Conservation (phyloP, 2,797 vertebrate species). For the Gallinago solitaria region DNA sequence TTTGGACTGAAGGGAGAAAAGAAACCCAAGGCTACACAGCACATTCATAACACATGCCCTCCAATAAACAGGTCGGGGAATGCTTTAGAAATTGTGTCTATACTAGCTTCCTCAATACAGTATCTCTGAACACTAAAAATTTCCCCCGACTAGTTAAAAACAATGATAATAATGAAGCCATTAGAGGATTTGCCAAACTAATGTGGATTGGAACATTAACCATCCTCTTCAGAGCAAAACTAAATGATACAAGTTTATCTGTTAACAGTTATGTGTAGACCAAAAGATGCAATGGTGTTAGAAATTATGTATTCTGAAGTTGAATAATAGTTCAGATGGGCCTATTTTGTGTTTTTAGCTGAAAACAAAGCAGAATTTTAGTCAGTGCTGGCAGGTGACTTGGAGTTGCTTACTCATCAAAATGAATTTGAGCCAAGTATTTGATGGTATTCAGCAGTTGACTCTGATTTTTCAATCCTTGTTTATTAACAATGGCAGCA, state of each 20-base stretch:
- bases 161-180: background rate
- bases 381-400: background rate
- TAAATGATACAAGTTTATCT: background rate
- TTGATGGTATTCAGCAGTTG: background rate
- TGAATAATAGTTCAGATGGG: background rate
- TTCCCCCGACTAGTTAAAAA: background rate
- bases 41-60: background rate
- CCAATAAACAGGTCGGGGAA: background rate
- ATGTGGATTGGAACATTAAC: too few relatives aligned
- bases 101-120: background rate
- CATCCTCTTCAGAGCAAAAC: background rate
- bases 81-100: background rate
- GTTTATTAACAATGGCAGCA: slow-evolving; percentile 10
- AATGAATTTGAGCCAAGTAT: background rate
- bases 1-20: background rate
- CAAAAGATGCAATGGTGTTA: background rate
- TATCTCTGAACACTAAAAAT: background rate
- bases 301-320: background rate
- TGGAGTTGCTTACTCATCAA: background rate
- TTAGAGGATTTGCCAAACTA: background rate
- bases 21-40: background rate
- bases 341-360: background rate
- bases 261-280: too few relatives aligned
- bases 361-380: background rate
- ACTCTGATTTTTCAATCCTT: background rate